A percentile compares a stretch with the other conserved stretches of the same genome.
Evolutionary conservation across 2,113 vertebrate genomes (phyloP).

Genomic region (Sphyrna mokarran): DNA sequence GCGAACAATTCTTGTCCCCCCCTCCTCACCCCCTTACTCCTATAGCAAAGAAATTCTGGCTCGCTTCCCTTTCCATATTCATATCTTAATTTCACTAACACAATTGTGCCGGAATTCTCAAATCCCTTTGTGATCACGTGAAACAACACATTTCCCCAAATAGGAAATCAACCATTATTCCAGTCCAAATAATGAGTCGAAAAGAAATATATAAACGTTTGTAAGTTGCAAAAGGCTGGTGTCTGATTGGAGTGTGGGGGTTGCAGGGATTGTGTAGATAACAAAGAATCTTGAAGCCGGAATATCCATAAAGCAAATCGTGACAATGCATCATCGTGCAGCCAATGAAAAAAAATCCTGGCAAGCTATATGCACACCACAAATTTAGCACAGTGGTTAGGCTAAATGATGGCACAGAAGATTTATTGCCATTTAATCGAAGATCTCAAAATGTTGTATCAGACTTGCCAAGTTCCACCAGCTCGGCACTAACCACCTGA

Average conservation of each 20-base stretch:
- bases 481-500: neutral
- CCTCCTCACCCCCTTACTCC: neutral
- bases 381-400: neutral
- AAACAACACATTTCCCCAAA: neutral
- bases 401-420: neutral
- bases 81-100: neutral
- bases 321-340: neutral
- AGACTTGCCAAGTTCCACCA: too few species aligned
- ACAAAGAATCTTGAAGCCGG: neutral
- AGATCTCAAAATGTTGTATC: neutral
- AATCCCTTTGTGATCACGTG: neutral
- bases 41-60: neutral
- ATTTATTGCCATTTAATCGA: neutral
- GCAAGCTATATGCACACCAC: neutral
- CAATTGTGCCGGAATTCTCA: neutral
- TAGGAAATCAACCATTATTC: neutral
- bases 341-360: neutral
- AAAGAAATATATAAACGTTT: neutral
- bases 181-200: neutral
- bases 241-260: neutral
- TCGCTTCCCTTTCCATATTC: neutral
- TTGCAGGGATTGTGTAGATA: neutral
- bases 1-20: slow-evolving; percentile 6
- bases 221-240: neutral
- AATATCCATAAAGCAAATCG: neutral